Evolutionary conservation across 2,888 invertebrate species (phyloP).

Genomic region (Aspidiotus destructor): DNA sequence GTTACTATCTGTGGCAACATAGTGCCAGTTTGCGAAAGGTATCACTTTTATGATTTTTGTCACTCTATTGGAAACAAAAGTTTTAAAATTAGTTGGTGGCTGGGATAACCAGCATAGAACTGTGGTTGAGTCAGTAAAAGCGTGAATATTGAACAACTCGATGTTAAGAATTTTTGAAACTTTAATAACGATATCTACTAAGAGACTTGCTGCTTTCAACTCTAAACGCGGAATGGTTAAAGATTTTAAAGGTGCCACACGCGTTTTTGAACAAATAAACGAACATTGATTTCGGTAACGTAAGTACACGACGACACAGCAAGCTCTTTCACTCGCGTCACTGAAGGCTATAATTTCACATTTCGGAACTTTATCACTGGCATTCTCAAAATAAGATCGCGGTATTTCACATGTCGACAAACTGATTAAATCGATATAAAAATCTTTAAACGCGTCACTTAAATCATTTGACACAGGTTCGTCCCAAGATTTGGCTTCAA

Average conservation of each 20-base stretch:
- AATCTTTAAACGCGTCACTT: neutral
- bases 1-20: neutral
- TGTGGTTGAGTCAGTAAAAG: neutral
- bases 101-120: neutral
- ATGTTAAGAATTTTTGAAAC: neutral
- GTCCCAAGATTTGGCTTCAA: neutral
- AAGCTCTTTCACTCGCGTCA: conserved; percentile 1
- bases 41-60: neutral
- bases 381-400: neutral
- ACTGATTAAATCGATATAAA: neutral
- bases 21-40: neutral
- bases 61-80: neutral
- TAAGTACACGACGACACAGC: neutral
- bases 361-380: neutral
- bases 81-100: neutral
- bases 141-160: neutral
- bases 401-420: neutral
- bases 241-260: neutral
- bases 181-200: conserved; percentile 1
- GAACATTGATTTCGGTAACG: neutral
- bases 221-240: neutral
- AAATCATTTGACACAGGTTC: neutral
- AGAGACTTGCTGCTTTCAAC: conserved; percentile 1
- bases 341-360: conserved; percentile 5
- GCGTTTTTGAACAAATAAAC: neutral